These are phyloP conservation scores for Danio rerio DNA, from an alignment of 2,113 vertebrate species.

Conservation along the genomic window DNA sequence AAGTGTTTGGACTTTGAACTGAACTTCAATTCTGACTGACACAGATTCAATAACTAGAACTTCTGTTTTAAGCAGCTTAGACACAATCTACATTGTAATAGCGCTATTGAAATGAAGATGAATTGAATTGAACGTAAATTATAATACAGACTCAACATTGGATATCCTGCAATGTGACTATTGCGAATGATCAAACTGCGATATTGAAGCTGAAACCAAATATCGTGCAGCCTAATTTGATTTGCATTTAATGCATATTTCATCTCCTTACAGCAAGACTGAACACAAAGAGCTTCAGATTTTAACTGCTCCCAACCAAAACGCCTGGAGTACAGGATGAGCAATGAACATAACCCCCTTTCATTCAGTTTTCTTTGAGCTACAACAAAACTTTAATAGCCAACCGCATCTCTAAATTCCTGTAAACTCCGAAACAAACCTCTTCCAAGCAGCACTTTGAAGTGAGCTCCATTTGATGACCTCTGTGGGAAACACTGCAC, in stretches of 20 bases:
- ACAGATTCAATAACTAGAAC: no score
- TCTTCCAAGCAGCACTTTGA: slow-evolving; percentile 35
- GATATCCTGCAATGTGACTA: no score
- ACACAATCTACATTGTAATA: no score
- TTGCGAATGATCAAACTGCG: no score
- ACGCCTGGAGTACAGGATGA: not conserved
- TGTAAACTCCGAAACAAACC: not conserved
- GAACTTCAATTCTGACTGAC: no score
- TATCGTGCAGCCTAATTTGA: no score
- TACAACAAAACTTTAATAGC: slow-evolving; percentile 12
- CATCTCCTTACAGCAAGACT: not conserved
- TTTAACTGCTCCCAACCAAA: not conserved
- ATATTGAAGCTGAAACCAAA: no score
- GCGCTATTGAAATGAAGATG: no score
- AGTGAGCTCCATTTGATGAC: slow-evolving; percentile 25
- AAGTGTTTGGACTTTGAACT: no score
- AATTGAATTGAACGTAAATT: no score
- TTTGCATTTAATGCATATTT: not conserved
- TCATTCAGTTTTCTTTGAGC: not conserved
- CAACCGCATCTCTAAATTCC: slow-evolving; percentile 13
- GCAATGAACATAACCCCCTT: not conserved
- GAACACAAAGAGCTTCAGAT: not conserved
- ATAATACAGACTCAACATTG: no score
- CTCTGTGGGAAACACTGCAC: slow-evolving; percentile 4
- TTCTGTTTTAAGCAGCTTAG: no score